phyloP scores from a whole-genome alignment of 2,888 invertebrate species.

The Dryadula phaetusa region DNA sequence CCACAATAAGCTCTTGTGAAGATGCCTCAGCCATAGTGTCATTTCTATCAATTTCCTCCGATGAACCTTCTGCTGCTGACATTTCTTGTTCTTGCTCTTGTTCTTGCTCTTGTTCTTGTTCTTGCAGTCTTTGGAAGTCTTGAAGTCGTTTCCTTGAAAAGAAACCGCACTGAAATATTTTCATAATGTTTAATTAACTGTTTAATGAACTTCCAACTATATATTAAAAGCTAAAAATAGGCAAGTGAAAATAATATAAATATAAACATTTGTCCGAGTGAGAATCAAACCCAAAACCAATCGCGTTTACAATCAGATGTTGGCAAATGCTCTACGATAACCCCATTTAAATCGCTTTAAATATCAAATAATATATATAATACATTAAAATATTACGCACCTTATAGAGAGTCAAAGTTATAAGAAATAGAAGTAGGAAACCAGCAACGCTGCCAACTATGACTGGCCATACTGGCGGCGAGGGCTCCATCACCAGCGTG shows the following conservation, averaged over 20 bases:
- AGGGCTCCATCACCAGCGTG: conserved; percentile 58
- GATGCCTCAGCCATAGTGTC: conserved; percentile 9
- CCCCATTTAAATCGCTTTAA: no score
- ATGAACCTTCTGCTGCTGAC: conserved; percentile 43
- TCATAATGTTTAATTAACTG: no score
- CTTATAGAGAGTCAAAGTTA: conserved; percentile 64
- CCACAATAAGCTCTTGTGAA: conserved; percentile 27
- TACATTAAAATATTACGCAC: conserved; percentile 56
- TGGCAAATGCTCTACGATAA: no score
- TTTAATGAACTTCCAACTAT: no score
- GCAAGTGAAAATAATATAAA: no score
- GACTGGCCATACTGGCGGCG: conserved; percentile 64
- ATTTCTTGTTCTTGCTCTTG: conserved; percentile 56
- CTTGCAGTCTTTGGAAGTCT: conserved; percentile 60
- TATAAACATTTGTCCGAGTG: no score
- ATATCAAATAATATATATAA: no score
- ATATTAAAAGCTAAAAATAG: no score
- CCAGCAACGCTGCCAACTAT: conserved; percentile 63
- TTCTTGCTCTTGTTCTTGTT: no score
- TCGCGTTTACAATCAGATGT: no score
- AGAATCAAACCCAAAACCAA: no score
- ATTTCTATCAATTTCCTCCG: conserved; percentile 11
- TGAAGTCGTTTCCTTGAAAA: conserved; percentile 62
- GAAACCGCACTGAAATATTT: conserved; percentile 63
- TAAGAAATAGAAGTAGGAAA: conserved; percentile 58